These are phyloP conservation scores for Drosophila neutralis DNA, from an alignment of 2,888 invertebrate species.

Conservation along the genomic window DNA sequence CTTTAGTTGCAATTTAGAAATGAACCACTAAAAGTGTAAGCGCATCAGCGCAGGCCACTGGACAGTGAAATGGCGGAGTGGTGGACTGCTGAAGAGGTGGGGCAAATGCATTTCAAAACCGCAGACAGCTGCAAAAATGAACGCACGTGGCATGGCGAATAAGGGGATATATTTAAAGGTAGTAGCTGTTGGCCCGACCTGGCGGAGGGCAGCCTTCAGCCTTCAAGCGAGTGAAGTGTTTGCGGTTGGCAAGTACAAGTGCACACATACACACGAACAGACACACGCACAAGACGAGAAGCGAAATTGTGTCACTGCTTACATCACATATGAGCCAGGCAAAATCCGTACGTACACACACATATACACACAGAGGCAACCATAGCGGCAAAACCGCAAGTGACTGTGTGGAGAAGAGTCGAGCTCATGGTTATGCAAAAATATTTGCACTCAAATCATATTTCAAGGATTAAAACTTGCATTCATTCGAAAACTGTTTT, in stretches of 20 bases:
- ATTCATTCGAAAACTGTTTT: conserved; percentile 77
- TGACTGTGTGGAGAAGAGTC: conserved; percentile 44
- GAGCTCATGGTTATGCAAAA: conserved; percentile 80
- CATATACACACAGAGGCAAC: conserved; percentile 17
- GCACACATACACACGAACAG: conserved; percentile 45
- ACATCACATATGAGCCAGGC: conserved; percentile 49
- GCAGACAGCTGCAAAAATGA: conserved; percentile 58
- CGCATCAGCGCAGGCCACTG: conserved; percentile 29
- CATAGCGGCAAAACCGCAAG: conserved; percentile 40
- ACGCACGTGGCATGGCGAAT: conserved; percentile 20
- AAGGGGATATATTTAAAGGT: conserved; percentile 2
- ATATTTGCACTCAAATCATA: conserved; percentile 81
- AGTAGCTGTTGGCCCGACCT: conserved; percentile 21
- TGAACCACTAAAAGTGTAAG: conserved; percentile 44
- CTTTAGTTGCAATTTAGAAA: conserved; percentile 64
- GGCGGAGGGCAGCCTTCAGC: conserved; percentile 67
- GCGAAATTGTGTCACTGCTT: conserved; percentile 68
- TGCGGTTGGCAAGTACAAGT: conserved; percentile 79
- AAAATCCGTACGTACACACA: conserved; percentile 29
- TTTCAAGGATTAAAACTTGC: conserved; percentile 80
- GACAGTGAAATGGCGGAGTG: neutral
- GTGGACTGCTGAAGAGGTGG: neutral
- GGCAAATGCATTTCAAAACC: conserved; percentile 54
- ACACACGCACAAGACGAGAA: conserved; percentile 45
- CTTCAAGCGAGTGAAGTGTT: conserved; percentile 77